phyloP scores from a whole-genome alignment of 2,113 vertebrate species.

The Oryzias celebensis region DNA sequence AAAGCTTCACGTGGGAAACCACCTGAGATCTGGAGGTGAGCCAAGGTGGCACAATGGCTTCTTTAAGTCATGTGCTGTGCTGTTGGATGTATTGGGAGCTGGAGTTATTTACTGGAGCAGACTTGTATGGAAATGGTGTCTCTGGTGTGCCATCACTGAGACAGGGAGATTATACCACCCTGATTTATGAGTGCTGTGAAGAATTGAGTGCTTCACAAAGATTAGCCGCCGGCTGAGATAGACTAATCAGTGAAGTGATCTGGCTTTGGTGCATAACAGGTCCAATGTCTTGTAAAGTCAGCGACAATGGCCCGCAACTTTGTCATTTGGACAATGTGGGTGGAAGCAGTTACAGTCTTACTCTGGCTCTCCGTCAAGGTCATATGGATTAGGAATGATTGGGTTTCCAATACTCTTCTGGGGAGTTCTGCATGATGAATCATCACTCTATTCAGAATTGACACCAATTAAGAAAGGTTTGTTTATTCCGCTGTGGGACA shows the following conservation, averaged over 20 bases:
- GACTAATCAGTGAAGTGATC: constrained; percentile 74
- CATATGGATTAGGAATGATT: constrained; percentile 78
- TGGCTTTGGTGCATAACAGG: constrained; percentile 66
- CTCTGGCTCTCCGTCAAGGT: constrained; percentile 70
- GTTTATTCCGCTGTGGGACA: constrained; percentile 70
- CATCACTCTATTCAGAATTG: constrained; percentile 72
- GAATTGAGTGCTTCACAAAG: constrained; percentile 75
- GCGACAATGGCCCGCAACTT: constrained; percentile 49
- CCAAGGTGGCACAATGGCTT: constrained; percentile 17
- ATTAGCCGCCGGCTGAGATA: constrained; percentile 66
- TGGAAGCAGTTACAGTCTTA: constrained; percentile 44
- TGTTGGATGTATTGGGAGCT: constrained; percentile 46
- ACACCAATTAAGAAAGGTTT: constrained; percentile 75
- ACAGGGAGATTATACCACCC: constrained; percentile 56
- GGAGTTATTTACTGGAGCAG: constrained; percentile 57
- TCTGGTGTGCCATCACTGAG: constrained; percentile 63
- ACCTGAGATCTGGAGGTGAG: constrained; percentile 42
- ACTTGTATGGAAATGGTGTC: constrained; percentile 61
- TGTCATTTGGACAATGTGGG: constrained; percentile 47
- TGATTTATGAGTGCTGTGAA: constrained; percentile 71
- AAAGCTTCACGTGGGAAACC: constrained; percentile 37
- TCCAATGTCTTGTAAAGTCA: constrained; percentile 60
- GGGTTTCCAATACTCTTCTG: constrained; percentile 72
- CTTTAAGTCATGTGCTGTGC: constrained; percentile 20
- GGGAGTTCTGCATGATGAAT: constrained; percentile 76